Conservation (phyloP, 2,113 vertebrate genomes). For the Melanerpes aurifrons region DNA sequence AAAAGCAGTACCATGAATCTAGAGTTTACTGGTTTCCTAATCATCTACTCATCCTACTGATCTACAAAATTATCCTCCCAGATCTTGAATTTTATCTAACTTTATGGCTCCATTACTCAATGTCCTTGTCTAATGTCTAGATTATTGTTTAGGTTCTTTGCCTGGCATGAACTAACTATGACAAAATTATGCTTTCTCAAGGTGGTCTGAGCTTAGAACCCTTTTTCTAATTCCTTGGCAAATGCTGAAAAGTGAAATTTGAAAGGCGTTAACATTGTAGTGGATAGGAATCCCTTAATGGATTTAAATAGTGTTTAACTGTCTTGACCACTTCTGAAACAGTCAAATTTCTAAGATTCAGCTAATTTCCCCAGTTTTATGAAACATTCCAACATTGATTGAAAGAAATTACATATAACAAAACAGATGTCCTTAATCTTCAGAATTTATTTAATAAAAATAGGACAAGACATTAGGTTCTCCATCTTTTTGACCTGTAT, state of each 20-base stretch:
- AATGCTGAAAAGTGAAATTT: not conserved
- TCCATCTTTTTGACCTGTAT: not conserved
- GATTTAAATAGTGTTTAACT: not conserved
- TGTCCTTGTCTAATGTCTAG: not conserved
- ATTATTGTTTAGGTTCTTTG: not conserved
- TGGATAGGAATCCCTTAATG: not conserved
- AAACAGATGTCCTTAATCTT: not conserved
- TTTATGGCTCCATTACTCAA: not conserved
- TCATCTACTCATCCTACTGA: not conserved
- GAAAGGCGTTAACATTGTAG: not conserved
- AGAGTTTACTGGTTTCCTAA: not conserved
- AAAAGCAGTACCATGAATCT: not conserved
- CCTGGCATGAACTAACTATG: not conserved
- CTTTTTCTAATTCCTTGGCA: not conserved
- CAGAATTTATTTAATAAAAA: not conserved
- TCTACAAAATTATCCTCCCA: not conserved
- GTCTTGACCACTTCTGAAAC: not conserved
- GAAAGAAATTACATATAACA: fast-evolving
- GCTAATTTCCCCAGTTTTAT: not conserved
- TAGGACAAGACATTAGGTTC: not conserved
- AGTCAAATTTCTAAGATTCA: not conserved
- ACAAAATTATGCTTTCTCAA: not conserved
- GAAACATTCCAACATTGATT: not conserved
- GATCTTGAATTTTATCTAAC: not conserved
- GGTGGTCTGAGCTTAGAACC: not conserved